These are phyloP conservation scores for Triplophysa siluroides DNA, from an alignment of 2,113 vertebrate species.

Conservation along the genomic window DNA sequence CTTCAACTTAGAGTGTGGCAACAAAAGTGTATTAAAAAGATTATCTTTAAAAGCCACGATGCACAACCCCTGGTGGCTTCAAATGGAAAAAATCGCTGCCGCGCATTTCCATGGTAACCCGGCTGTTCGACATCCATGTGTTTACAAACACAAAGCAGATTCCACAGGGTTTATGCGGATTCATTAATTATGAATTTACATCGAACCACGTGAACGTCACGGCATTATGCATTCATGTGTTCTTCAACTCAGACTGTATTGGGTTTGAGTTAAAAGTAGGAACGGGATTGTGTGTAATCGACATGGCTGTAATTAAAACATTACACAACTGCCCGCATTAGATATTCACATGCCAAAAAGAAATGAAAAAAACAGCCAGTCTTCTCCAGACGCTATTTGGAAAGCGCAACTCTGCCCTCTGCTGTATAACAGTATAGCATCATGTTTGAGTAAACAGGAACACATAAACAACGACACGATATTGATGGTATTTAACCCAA, in stretches of 20 bases:
- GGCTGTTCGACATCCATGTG: slow-evolving; percentile 19
- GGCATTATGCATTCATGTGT: not conserved
- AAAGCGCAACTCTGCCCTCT: slow-evolving; percentile 47
- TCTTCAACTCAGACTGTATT: not conserved
- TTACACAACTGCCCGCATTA: not conserved
- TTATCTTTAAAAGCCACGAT: slow-evolving; percentile 7
- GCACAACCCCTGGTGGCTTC: not conserved
- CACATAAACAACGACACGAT: too few species aligned
- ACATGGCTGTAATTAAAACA: not conserved
- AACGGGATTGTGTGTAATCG: not conserved
- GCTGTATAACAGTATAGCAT: slow-evolving; percentile 11
- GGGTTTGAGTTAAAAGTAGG: not conserved
- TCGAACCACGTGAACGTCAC: not conserved
- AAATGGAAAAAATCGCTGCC: slow-evolving; percentile 8
- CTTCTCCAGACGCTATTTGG: not conserved
- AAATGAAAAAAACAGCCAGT: not conserved
- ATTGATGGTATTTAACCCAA: too few species aligned
- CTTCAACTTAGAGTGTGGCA: slow-evolving; percentile 1
- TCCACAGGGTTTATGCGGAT: slow-evolving; percentile 24
- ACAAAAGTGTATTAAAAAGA: slow-evolving; percentile 30
- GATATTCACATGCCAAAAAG: not conserved
- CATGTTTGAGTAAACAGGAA: too few species aligned
- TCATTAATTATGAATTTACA: slow-evolving; percentile 33
- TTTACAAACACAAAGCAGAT: not conserved
- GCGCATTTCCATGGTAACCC: slow-evolving; percentile 24